Base-by-base conservation (phyloP, 2,888 invertebrate genomes). In the Amphipoea oculea region DNA sequence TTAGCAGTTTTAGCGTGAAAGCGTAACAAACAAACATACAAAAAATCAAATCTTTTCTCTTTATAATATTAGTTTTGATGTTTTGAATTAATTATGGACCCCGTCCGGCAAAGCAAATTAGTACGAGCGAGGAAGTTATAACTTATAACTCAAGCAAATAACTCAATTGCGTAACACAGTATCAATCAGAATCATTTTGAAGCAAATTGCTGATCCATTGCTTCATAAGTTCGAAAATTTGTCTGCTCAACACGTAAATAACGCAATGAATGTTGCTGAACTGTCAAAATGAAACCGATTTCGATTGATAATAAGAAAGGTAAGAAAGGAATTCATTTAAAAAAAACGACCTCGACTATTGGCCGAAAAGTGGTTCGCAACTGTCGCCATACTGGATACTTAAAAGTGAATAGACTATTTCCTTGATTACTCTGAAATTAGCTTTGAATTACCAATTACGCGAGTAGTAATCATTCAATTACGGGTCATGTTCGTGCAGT, bases 391-490 rank as follows among this genome's bases (percentile, higher is more conserved):
- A 2, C 20, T 36, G 23, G 23, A n/a, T 23, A 51, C 73, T 70
- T 70, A 12, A n/a, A 20, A n/a, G 48, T 20, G 40, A 51, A 69
- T 73, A n/a, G n/a, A 51, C 51, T n/a, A 51, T 73, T 70, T 70
- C 70, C 73, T 70, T 40, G 3, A 51, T 73, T 40, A 70, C 48
- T 11, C 23, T n/a, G 7, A 70, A 29, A 42, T 12, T 65, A 42
- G 63, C 40, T 17, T 51, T 20, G 51, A 70, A 57, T 70, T 70
- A 57, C 5, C 57, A 73, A 73, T 70, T 70, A 73, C 12, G 73
- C 70, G 40, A 71, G 14, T 20, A 54, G 70, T 71, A 29, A 20
- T 70, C 42, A 42, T 51, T 5, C n/a, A 48, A 29, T 66, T 66
- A 66, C 20, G 23, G 45, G 45, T 48, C 45, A 36, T 5, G 23